These are phyloP conservation scores for Origma solitaria DNA, from an alignment of 2,113 vertebrate genomes.

Conservation along the genomic window DNA sequence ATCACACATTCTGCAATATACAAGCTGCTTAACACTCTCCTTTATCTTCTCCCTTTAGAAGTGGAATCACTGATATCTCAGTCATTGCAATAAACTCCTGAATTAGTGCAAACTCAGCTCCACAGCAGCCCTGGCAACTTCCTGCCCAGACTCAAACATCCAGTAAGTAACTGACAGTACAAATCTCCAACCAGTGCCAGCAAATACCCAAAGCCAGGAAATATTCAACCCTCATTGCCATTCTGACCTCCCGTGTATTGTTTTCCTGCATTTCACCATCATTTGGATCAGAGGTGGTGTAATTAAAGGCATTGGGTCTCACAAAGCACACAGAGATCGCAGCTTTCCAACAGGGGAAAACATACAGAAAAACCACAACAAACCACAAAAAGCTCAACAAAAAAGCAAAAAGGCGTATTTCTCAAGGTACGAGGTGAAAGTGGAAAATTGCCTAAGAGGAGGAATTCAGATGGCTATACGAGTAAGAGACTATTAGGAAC, in stretches of 20 bases:
- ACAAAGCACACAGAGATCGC: rapidly evolving
- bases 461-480: not conserved
- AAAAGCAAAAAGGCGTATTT: rapidly evolving
- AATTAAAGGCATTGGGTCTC: not conserved
- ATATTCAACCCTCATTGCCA: not conserved
- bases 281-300: rapidly evolving
- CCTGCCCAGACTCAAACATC: not conserved
- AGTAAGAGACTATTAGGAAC: rapidly evolving
- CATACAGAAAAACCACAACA: not conserved
- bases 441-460: too few species aligned
- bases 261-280: not conserved
- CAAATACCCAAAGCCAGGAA: not conserved
- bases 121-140: not conserved
- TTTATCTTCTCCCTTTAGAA: not conserved
- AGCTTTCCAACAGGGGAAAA: not conserved
- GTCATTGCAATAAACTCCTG: not conserved
- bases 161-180: not conserved
- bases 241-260: not conserved
- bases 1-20: not conserved
- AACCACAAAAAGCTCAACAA: not conserved
- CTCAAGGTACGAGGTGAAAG: not conserved
- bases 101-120: not conserved
- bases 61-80: not conserved
- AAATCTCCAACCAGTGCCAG: not conserved
- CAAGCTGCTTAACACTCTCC: not conserved